phyloP scores from a whole-genome alignment of 2,888 invertebrate genomes.

The Euplagia quadripunctaria region DNA sequence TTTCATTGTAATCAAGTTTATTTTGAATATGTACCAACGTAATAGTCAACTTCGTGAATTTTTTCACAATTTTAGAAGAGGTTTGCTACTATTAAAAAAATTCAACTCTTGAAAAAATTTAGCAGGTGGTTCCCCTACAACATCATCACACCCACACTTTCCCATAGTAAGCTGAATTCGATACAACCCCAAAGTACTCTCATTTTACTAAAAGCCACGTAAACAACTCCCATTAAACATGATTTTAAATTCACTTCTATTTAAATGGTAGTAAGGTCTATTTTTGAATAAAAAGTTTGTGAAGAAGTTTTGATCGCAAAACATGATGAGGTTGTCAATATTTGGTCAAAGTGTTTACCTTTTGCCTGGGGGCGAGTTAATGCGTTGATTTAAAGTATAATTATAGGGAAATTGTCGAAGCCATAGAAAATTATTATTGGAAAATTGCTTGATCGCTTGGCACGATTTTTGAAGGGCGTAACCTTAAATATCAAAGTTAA shows the following conservation, averaged over 20 bases:
- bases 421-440: constrained; percentile 27
- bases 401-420: constrained; percentile 41
- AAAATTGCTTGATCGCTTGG: constrained; percentile 31
- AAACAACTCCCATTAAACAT: constrained; percentile 7
- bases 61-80: too few species aligned
- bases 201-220: constrained; percentile 27
- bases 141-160: constrained; percentile 5
- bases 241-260: constrained; percentile 21
- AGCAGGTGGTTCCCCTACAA: constrained; percentile 1
- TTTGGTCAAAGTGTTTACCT: constrained; percentile 44
- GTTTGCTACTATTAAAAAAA: too few species aligned
- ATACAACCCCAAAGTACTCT: constrained; percentile 18
- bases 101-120: background rate
- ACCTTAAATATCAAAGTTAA: constrained; percentile 1
- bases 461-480: background rate
- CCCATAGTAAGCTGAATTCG: constrained; percentile 15
- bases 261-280: constrained; percentile 22
- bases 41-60: too few species aligned
- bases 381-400: constrained; percentile 47
- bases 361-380: constrained; percentile 37
- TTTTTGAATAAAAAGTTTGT: constrained; percentile 34
- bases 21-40: too few species aligned
- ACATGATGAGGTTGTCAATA: constrained; percentile 51
- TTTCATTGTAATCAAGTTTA: too few species aligned
- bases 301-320: constrained; percentile 45